phyloP scores from a whole-genome alignment of 2,797 vertebrate species.

The Poeciliopsis infans region DNA sequence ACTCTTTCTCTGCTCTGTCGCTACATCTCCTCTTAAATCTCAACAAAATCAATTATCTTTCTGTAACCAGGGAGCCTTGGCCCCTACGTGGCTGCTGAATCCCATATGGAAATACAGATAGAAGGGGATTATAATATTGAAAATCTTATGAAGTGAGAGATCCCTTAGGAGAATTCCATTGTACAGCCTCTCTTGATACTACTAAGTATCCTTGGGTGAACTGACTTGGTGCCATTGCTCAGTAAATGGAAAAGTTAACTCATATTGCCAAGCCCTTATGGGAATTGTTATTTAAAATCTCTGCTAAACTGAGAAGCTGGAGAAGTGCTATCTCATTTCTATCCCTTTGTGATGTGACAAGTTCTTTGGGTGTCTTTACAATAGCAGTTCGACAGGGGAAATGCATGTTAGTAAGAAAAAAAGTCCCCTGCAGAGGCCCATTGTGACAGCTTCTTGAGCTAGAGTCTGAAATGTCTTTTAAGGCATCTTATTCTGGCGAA shows the following conservation, averaged over 20 bases:
- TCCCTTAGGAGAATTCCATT: slow-evolving; percentile 70
- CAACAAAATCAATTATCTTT: slow-evolving; percentile 67
- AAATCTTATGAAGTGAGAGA: slow-evolving; percentile 72
- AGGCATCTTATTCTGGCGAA: slow-evolving; percentile 62
- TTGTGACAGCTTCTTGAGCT: slow-evolving; percentile 54
- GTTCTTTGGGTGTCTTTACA: slow-evolving; percentile 59
- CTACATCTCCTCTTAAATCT: slow-evolving; percentile 54
- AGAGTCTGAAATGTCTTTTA: slow-evolving; percentile 58
- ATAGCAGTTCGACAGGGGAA: slow-evolving; percentile 56
- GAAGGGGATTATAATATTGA: slow-evolving; percentile 67
- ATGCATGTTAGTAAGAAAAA: slow-evolving; percentile 27
- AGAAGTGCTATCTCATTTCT: slow-evolving; percentile 64
- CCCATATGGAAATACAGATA: slow-evolving; percentile 66
- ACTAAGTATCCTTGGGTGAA: slow-evolving; percentile 53
- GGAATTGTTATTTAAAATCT: slow-evolving; percentile 76
- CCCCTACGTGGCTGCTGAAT: slow-evolving; percentile 59
- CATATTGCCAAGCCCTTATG: slow-evolving; percentile 58
- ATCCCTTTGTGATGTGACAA: slow-evolving; percentile 69
- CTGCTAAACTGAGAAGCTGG: slow-evolving; percentile 73
- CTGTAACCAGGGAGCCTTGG: slow-evolving; percentile 44
- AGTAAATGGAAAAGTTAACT: slow-evolving; percentile 69
- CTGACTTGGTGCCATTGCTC: slow-evolving; percentile 69
- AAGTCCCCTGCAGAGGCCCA: slow-evolving; percentile 32
- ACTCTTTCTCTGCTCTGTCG: slow-evolving; percentile 34
- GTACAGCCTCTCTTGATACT: slow-evolving; percentile 60